Conservation (phyloP, 1,140 invertebrate genomes). For the Drosophila lowei region DNA sequence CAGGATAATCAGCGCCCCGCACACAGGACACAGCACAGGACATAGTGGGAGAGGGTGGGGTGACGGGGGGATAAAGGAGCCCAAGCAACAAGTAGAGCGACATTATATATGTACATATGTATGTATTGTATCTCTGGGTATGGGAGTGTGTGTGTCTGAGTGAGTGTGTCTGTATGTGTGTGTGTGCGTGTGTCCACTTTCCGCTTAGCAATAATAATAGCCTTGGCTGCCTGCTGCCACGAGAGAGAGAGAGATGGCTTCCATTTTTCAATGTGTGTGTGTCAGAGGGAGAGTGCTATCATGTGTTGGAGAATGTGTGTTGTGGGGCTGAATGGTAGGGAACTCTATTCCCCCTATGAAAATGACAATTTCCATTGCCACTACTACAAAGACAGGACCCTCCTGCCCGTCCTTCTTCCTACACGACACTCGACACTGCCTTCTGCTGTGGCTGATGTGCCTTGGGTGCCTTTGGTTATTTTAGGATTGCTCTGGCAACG, state of each 20-base stretch:
- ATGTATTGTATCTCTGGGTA: neutral
- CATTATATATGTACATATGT: neutral
- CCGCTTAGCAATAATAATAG: constrained; percentile 77
- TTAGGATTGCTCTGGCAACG: constrained; percentile 72
- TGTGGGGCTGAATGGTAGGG: constrained; percentile 8
- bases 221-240: constrained; percentile 55
- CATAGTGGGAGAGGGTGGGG: neutral
- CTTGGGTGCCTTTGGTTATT: constrained; percentile 60
- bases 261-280: constrained; percentile 62
- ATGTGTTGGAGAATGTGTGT: constrained; percentile 21
- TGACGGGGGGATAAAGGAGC: constrained; percentile 30
- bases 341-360: constrained; percentile 50
- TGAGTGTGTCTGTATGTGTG: constrained; percentile 11
- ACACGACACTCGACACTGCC: constrained; percentile 5
- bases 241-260: constrained; percentile 37
- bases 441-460: constrained; percentile 16
- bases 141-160: neutral
- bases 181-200: constrained; percentile 67
- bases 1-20: constrained; percentile 68
- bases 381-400: constrained; percentile 42
- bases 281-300: neutral
- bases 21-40: too few relatives aligned
- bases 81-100: constrained; percentile 63
- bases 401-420: too few relatives aligned
- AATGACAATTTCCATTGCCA: constrained; percentile 76